Evolutionary conservation across 2,113 vertebrate species (phyloP).

Genomic region (Nyctibius bracteatus): DNA sequence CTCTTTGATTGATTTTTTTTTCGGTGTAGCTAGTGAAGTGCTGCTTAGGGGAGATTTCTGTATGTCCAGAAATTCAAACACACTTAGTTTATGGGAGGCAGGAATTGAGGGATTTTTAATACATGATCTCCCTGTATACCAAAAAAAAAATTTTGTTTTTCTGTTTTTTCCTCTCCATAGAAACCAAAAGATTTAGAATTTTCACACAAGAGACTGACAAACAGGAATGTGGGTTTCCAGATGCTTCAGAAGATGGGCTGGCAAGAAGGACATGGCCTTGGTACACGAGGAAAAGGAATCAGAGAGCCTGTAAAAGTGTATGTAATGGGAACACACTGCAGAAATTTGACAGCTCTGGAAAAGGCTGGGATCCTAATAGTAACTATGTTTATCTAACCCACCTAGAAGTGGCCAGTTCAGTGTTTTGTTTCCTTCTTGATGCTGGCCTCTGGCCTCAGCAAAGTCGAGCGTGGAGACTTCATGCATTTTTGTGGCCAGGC

Average conservation of each 20-base stretch:
- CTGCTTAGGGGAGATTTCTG: neutral
- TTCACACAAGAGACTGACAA: slow-evolving; percentile 82
- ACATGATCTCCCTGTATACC: neutral
- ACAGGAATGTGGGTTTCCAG: slow-evolving; percentile 93
- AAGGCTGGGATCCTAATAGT: neutral
- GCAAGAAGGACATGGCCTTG: slow-evolving; percentile 93
- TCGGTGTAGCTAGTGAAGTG: neutral
- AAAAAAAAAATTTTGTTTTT: neutral
- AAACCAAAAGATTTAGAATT: slow-evolving; percentile 74
- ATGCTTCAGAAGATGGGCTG: slow-evolving; percentile 99
- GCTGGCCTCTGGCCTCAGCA: neutral
- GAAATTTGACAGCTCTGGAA: neutral
- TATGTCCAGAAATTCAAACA: neutral
- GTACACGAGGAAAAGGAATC: slow-evolving; percentile 87
- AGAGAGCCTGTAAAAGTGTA: slow-evolving; percentile 85
- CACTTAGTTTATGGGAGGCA: neutral
- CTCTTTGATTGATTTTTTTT: neutral
- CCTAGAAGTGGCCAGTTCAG: neutral
- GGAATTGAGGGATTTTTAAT: neutral
- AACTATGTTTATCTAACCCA: neutral
- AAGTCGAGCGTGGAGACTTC: neutral
- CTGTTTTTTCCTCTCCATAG: neutral
- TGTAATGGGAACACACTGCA: slow-evolving; percentile 2
- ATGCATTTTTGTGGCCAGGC: neutral
- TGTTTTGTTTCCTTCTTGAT: neutral